Base-by-base conservation (phyloP, 2,888 invertebrate species). In the Phengaris alcon region DNA sequence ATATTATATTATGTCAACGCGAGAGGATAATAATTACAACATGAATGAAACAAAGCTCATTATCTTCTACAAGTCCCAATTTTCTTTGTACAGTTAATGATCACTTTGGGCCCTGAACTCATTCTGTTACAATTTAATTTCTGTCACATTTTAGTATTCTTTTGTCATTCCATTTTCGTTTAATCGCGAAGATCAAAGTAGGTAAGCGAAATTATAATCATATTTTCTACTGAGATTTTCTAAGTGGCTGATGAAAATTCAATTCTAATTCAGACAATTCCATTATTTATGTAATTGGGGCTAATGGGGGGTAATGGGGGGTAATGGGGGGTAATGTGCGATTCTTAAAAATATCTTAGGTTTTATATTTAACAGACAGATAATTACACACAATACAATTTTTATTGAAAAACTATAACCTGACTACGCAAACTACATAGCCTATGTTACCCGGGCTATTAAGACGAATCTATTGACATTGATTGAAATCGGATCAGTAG, bases 181-280 rank as follows among this genome's bases (percentile, higher is more conserved):
- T 10, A 5, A 52, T 9, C 35, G 35, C 35, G 35, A 35, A 35
- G 35, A 44, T 64, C 64, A 64, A 64, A 44, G 0, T 22, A 22
- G 22, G 48, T 35, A 35, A 35, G 6, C 35, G 64, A 64, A 64
- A 44, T 64, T 64, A 35, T 64, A 35, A 64, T 35, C 5, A 57
- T 15, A 57, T 57, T 59, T 59, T 22, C 22, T 59, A 22, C 59
- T 64, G 35, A 13, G 64, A 64, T 64, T 64, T 64, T 64, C 10
- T 64, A 13, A 64, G 64, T 64, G 64, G 64, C 35, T 35, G 64
- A 64, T 12, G 35, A 64, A 44, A 44, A 64, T 64, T 64, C 64
- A 12, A 64, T 64, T 64, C 64, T 22, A 22, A 12, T 64, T 22
- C 22, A 22, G 15, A 35, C 9, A 35, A 64, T 15, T 3, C 15